phyloP scores from a whole-genome alignment of 2,888 invertebrate species.

The Noctuana brunneofusca region DNA sequence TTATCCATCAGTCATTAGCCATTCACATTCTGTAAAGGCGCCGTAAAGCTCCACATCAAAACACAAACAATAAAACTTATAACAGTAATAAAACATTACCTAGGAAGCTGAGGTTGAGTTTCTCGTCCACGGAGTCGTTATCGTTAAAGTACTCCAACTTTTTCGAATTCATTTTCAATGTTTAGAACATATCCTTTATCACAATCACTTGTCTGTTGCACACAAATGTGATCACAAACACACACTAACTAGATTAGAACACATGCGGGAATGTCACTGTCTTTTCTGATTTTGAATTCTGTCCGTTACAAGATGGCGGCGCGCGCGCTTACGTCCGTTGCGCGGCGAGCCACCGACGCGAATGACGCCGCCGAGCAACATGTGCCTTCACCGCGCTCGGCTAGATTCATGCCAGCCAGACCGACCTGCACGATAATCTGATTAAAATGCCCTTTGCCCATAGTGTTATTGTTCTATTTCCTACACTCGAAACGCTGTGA shows the following conservation, averaged over 20 bases:
- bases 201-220: slow-evolving; percentile 71
- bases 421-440: slow-evolving; percentile 73
- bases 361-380: slow-evolving; percentile 52
- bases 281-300: slow-evolving; percentile 61
- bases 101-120: slow-evolving; percentile 79
- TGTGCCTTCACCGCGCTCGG: slow-evolving; percentile 42
- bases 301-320: slow-evolving; percentile 53
- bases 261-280: slow-evolving; percentile 41
- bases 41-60: slow-evolving; percentile 25
- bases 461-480: slow-evolving; percentile 54
- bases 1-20: slow-evolving; percentile 27
- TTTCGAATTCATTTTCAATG: slow-evolving; percentile 72
- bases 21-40: slow-evolving; percentile 22
- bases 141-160: slow-evolving; percentile 77
- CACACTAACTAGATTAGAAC: slow-evolving; percentile 37
- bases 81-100: slow-evolving; percentile 51
- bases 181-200: slow-evolving; percentile 55
- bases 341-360: slow-evolving; percentile 65
- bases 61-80: slow-evolving; percentile 27
- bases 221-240: slow-evolving; percentile 50
- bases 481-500: slow-evolving; percentile 42
- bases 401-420: slow-evolving; percentile 54
- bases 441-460: slow-evolving; percentile 65
- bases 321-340: slow-evolving; percentile 61
- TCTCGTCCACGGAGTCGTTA: slow-evolving; percentile 74